These are phyloP conservation scores for Muntiacus reevesi DNA, from an alignment of 2,113 vertebrate genomes.

Conservation along the genomic window DNA sequence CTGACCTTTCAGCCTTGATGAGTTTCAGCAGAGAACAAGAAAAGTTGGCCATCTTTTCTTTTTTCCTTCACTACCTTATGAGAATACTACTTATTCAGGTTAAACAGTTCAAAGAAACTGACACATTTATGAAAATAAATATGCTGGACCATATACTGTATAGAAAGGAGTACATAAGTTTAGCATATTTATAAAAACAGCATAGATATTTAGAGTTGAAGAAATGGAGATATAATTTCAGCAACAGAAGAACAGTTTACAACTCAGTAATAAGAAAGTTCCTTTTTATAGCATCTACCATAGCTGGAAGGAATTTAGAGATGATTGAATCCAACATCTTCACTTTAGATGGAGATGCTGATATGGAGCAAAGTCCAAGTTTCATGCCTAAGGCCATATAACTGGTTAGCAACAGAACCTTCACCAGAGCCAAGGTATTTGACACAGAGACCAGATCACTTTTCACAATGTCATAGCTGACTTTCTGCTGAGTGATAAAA, in stretches of 20 bases:
- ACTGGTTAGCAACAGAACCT: neutral
- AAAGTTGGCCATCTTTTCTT: neutral
- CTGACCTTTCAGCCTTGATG: slow-evolving; percentile 20
- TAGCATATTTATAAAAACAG: neutral
- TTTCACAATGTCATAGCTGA: neutral
- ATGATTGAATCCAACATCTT: neutral
- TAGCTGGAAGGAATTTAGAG: neutral
- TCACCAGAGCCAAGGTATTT: neutral
- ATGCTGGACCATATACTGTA: neutral
- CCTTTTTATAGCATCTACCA: neutral
- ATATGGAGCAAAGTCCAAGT: neutral
- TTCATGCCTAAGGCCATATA: neutral
- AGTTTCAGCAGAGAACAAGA: neutral
- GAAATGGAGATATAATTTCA: neutral
- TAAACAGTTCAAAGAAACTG: neutral
- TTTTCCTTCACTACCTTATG: neutral
- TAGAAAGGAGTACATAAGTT: neutral
- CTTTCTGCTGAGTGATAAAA: neutral
- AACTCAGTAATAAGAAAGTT: neutral
- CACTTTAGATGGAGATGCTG: neutral
- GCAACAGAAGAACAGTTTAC: neutral
- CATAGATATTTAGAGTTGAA: neutral
- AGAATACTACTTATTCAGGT: neutral
- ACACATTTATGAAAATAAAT: neutral
- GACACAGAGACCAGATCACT: neutral